Percentiles rank a stretch among this genome's conserved stretches.
These are phyloP conservation scores for Tridacna crocea DNA, from an alignment of 2,888 invertebrate genomes.

Conservation along the genomic window DNA sequence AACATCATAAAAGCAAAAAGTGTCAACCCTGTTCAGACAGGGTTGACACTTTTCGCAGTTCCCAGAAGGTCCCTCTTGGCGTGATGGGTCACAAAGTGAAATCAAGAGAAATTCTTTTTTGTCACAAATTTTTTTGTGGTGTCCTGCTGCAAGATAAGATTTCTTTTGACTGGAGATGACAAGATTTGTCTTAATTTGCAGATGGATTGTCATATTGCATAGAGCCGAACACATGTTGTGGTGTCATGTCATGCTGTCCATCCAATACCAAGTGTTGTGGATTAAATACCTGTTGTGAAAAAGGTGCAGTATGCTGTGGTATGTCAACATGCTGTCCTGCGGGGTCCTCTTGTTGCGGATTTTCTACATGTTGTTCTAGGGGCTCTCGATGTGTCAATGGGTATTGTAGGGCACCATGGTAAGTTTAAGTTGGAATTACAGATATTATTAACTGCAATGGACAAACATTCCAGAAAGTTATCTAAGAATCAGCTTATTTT, in stretches of 20 bases:
- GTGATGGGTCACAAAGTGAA: no score
- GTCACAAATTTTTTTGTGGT: neutral
- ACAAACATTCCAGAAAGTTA: no score
- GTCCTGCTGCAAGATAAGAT: no score
- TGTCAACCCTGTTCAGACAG: no score
- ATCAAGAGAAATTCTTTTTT: neutral
- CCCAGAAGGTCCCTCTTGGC: no score
- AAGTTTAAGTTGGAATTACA: neutral
- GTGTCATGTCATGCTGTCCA: constrained; percentile 46
- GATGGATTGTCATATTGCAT: constrained; percentile 50
- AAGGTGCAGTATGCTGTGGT: constrained; percentile 46
- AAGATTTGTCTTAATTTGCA: constrained; percentile 4
- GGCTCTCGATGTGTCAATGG: constrained; percentile 34
- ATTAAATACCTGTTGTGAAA: constrained; percentile 40
- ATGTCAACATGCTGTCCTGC: constrained; percentile 39
- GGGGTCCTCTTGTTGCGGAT: constrained; percentile 46
- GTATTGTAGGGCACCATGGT: constrained; percentile 27
- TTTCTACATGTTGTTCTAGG: constrained; percentile 34
- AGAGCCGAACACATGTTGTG: constrained; percentile 48
- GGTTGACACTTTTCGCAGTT: no score
- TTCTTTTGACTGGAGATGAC: no score
- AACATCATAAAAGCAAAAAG: no score
- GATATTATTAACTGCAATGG: no score
- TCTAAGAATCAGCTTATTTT: no score
- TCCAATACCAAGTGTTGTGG: constrained; percentile 44